Percentiles rank a stretch among this genome's conserved stretches.
These are phyloP conservation scores for Stictocephala bisonia DNA, from an alignment of 2,888 invertebrate genomes.

Conservation along the genomic window DNA sequence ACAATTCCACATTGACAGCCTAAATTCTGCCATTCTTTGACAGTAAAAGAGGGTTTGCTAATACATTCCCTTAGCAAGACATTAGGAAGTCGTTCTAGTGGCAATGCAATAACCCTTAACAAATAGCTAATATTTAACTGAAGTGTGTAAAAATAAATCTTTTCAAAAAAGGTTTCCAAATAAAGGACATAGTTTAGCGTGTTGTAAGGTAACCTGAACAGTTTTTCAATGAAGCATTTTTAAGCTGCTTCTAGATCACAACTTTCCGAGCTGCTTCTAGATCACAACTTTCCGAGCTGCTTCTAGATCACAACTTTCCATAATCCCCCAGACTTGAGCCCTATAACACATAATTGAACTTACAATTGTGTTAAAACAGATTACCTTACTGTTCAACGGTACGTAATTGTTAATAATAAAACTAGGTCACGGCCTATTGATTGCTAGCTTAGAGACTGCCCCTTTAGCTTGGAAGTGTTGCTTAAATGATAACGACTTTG, in stretches of 20 bases:
- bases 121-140: neutral
- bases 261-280: too few species aligned
- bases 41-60: too few species aligned
- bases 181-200: slow-evolving; percentile 34
- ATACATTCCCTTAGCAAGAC: too few species aligned
- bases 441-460: neutral
- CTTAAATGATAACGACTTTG: neutral
- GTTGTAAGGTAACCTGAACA: slow-evolving; percentile 21
- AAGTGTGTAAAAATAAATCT: slow-evolving; percentile 12
- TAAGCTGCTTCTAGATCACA: slow-evolving; percentile 14
- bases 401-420: too few species aligned
- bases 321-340: slow-evolving; percentile 30
- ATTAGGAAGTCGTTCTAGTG: too few species aligned
- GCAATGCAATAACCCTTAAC: too few species aligned
- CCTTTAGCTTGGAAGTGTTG: neutral
- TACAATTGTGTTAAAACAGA: too few species aligned
- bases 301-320: neutral
- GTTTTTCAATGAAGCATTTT: slow-evolving; percentile 26
- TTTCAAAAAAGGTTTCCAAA: slow-evolving; percentile 18
- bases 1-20: too few species aligned
- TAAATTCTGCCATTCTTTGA: too few species aligned
- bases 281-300: too few species aligned
- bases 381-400: too few species aligned
- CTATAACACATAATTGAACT: slow-evolving; percentile 36
- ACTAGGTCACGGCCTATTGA: slow-evolving; percentile 5